These are phyloP conservation scores for Eupithecia abbreviata DNA, from an alignment of 2,888 invertebrate species.

Conservation along the genomic window DNA sequence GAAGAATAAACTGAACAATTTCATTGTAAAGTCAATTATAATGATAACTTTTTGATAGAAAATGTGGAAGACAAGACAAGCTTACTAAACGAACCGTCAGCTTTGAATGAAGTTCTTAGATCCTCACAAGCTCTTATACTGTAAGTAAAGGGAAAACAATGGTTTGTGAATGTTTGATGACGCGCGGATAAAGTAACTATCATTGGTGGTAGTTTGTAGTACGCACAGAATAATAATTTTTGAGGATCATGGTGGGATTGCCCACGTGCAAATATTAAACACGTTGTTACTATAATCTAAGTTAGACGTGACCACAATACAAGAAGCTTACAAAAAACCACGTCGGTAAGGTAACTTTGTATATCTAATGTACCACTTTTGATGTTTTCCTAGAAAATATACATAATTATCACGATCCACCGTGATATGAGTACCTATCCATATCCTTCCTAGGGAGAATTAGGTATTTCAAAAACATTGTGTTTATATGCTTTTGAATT, in stretches of 20 bases:
- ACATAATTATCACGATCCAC: too few species aligned
- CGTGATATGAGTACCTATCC: not conserved
- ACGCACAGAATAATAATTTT: not conserved
- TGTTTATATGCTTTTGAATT: too few species aligned
- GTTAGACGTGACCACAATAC: constrained; percentile 3
- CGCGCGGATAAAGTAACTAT: not conserved
- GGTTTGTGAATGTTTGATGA: not conserved
- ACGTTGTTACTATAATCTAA: not conserved
- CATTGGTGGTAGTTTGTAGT: not conserved
- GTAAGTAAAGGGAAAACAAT: not conserved
- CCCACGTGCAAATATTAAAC: not conserved
- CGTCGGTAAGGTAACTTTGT: not conserved
- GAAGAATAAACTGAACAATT: constrained; percentile 49
- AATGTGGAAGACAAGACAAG: not conserved
- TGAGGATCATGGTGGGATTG: not conserved
- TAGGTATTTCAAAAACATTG: not conserved
- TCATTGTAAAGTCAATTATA: constrained; percentile 47
- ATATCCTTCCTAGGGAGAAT: too few species aligned
- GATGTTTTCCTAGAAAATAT: not conserved
- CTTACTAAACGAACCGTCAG: not conserved
- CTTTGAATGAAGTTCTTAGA: constrained; percentile 4
- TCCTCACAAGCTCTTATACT: not conserved
- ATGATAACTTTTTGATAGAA: not conserved
- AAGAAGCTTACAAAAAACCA: not conserved
- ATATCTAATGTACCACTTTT: not conserved